Percentiles rank a stretch among this genome's conserved stretches.
Conservation (phyloP, 2,888 invertebrate genomes). For the Odiellus spinosus region DNA sequence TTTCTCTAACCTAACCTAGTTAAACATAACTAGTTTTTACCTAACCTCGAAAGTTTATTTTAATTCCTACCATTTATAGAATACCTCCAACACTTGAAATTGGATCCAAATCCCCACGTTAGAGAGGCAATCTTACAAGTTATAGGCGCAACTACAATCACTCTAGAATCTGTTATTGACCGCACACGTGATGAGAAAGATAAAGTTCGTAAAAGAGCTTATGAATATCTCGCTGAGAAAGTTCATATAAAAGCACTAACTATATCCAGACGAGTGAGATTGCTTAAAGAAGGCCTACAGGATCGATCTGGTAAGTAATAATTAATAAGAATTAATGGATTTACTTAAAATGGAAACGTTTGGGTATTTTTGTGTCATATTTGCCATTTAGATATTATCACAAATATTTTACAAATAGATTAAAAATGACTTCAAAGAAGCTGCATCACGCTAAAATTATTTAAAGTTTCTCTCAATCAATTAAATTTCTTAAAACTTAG, state of each 20-base stretch:
- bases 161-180: conserved; percentile 51
- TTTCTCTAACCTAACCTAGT: too few species aligned
- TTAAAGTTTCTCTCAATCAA: too few species aligned
- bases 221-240: conserved; percentile 35
- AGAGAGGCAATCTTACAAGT: conserved; percentile 49
- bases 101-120: conserved; percentile 59
- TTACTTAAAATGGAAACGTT: too few species aligned
- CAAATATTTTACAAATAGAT: too few species aligned
- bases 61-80: conserved; percentile 28
- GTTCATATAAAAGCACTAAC: conserved; percentile 41
- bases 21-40: too few species aligned
- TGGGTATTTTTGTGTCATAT: too few species aligned
- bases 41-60: background rate
- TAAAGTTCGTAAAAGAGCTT: conserved; percentile 48
- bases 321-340: too few species aligned
- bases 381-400: too few species aligned
- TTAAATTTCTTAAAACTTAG: too few species aligned
- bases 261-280: conserved; percentile 44
- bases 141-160: conserved; percentile 53
- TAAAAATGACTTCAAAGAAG: too few species aligned
- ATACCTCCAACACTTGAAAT: conserved; percentile 50
- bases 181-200: conserved; percentile 61
- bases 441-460: too few species aligned
- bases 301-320: conserved; percentile 40
- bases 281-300: conserved; percentile 45